Evolutionary conservation across 2,888 invertebrate genomes (phyloP).

Genomic region (Leptopilina myrica): DNA sequence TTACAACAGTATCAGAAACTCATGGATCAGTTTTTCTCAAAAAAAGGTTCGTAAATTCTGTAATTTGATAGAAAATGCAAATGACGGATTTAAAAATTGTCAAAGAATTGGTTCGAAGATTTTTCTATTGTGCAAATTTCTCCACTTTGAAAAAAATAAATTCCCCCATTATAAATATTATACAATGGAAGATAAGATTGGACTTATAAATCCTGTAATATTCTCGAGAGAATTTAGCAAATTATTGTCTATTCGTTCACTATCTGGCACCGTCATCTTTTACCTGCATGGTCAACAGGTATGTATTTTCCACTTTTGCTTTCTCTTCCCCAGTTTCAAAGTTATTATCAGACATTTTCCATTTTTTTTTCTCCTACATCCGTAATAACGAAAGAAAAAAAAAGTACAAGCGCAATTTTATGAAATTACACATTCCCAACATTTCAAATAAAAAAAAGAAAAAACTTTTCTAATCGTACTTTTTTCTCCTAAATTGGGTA

Average conservation of each 20-base stretch:
- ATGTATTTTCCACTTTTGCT: constrained; percentile 32
- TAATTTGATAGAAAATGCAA: too few relatives aligned
- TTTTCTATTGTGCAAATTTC: too few relatives aligned
- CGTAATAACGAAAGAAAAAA: background rate
- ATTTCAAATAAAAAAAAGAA: background rate
- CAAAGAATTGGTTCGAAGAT: too few relatives aligned
- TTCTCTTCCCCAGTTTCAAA: constrained; percentile 20
- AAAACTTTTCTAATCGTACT: background rate
- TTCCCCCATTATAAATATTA: background rate
- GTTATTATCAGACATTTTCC: constrained; percentile 21
- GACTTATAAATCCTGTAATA: constrained; percentile 3
- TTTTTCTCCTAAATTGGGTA: background rate
- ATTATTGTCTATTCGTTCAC: constrained; percentile 26
- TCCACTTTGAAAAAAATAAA: too few relatives aligned
- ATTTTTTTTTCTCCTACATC: background rate
- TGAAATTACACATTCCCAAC: background rate
- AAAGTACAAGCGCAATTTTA: constrained; percentile 13
- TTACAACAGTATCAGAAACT: too few relatives aligned
- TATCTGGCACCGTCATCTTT: constrained; percentile 30
- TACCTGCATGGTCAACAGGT: constrained; percentile 30
- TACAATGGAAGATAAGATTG: background rate
- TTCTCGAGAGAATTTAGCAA: background rate
- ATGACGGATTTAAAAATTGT: too few relatives aligned
- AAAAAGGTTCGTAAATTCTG: too few relatives aligned
- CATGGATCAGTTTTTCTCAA: too few relatives aligned